These are phyloP conservation scores for Sepiola atlantica DNA, from an alignment of 2,888 invertebrate species.

Conservation along the genomic window DNA sequence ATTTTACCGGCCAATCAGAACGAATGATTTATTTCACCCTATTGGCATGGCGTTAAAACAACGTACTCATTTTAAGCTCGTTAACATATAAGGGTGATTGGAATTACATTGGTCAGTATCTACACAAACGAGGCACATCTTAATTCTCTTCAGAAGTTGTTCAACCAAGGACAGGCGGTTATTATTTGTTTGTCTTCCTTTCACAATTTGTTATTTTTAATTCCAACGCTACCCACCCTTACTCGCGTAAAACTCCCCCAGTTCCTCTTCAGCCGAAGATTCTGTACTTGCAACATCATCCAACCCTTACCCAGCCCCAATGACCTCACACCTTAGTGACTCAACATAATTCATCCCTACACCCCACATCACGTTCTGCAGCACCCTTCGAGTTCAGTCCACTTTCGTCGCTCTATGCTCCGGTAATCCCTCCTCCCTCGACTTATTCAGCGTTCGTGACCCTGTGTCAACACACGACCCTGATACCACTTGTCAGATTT, in stretches of 20 bases:
- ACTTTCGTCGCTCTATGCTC: neutral
- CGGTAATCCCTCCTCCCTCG: neutral
- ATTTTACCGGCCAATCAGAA: too few species aligned
- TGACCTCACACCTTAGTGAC: neutral
- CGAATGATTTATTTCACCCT: too few species aligned
- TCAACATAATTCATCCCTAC: neutral
- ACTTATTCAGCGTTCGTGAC: neutral
- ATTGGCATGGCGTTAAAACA: too few species aligned
- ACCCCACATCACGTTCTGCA: neutral
- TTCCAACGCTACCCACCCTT: neutral
- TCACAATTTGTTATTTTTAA: neutral
- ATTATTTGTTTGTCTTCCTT: neutral
- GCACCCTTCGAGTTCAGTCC: neutral
- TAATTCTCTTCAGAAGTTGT: too few species aligned
- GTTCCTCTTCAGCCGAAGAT: neutral
- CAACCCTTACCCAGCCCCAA: neutral
- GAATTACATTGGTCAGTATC: too few species aligned
- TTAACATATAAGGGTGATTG: too few species aligned
- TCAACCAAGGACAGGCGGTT: neutral
- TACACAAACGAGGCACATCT: too few species aligned
- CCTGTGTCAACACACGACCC: slow-evolving; percentile 32
- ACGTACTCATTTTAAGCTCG: too few species aligned
- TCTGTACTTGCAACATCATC: neutral
- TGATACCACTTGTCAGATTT: slow-evolving; percentile 32
- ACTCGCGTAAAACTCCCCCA: neutral